Conservation (phyloP, 2,797 vertebrate species). For the Eutrigla gurnardus region DNA sequence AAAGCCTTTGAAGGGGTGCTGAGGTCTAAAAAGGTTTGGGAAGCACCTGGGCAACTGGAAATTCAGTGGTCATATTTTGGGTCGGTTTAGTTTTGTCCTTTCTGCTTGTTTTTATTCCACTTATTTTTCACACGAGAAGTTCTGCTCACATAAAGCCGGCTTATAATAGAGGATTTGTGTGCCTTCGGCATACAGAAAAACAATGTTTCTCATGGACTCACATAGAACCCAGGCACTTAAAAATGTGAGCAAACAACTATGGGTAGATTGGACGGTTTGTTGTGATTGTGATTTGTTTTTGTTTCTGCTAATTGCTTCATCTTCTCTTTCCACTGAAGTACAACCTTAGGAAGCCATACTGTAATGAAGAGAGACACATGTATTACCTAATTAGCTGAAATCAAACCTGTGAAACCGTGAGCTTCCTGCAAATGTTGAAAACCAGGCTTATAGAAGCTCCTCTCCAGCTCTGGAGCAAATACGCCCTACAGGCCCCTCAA, state of each 20-base stretch:
- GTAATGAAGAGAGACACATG: slow-evolving; percentile 10
- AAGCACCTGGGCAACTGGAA: background rate
- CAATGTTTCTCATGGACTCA: background rate
- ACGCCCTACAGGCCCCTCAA: slow-evolving; percentile 54
- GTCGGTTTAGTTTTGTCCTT: background rate
- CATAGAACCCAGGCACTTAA: background rate
- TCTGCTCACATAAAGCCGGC: background rate
- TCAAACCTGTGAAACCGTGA: slow-evolving; percentile 28
- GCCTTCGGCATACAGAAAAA: background rate
- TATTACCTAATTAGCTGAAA: slow-evolving; percentile 20
- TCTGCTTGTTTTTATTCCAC: background rate
- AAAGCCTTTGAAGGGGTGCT: background rate
- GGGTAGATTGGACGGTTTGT: background rate
- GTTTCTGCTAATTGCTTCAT: no score
- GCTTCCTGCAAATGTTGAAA: background rate
- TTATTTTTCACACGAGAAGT: no score
- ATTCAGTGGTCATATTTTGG: background rate
- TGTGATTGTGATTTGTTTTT: no score
- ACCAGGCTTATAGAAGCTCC: slow-evolving; percentile 3
- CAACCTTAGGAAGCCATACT: background rate
- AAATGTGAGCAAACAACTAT: background rate
- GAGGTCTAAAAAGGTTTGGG: background rate
- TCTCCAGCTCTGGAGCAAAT: slow-evolving; percentile 31
- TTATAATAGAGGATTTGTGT: background rate
- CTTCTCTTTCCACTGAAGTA: no score